Conservation (phyloP, 2,113 vertebrate genomes). For the Brachyhypopomus occidentalis region DNA sequence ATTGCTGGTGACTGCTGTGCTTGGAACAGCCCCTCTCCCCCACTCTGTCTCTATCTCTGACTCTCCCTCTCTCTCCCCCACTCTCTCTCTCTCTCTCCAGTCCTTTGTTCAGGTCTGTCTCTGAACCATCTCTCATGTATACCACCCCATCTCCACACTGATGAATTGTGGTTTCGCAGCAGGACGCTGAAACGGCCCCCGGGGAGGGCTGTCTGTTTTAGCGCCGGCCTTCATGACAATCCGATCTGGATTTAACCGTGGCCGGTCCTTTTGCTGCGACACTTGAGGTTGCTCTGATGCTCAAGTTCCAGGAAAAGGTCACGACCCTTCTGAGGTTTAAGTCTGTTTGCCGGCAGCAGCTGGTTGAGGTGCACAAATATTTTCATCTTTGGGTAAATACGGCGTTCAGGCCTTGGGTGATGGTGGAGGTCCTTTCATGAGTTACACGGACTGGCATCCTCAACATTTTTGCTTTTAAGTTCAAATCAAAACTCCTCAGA, state of each 20-base stretch:
- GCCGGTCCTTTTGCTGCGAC: slow-evolving; percentile 3
- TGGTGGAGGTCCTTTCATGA: background rate
- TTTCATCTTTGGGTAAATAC: background rate
- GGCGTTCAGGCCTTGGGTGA: background rate
- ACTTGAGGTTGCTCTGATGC: background rate
- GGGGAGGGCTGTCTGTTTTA: slow-evolving; percentile 35
- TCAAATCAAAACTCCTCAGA: background rate
- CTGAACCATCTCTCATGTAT: slow-evolving; percentile 36
- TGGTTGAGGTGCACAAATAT: background rate
- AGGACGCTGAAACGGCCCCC: slow-evolving; percentile 36
- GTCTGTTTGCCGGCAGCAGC: background rate
- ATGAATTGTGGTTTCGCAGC: slow-evolving; percentile 47
- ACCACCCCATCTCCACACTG: slow-evolving; percentile 17
- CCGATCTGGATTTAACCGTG: slow-evolving; percentile 27
- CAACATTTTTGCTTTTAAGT: background rate
- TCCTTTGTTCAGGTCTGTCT: slow-evolving; percentile 51
- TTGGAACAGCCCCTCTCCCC: slow-evolving; percentile 16
- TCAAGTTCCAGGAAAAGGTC: background rate
- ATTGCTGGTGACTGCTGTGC: slow-evolving; percentile 47
- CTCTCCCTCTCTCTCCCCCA: slow-evolving; percentile 15
- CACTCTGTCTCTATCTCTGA: slow-evolving; percentile 25
- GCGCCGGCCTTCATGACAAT: background rate
- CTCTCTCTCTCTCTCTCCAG: slow-evolving; percentile 26
- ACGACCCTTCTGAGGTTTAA: background rate
- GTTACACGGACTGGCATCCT: background rate